phyloP scores from a whole-genome alignment of 2,113 vertebrate genomes.

The Centropus bengalensis region DNA sequence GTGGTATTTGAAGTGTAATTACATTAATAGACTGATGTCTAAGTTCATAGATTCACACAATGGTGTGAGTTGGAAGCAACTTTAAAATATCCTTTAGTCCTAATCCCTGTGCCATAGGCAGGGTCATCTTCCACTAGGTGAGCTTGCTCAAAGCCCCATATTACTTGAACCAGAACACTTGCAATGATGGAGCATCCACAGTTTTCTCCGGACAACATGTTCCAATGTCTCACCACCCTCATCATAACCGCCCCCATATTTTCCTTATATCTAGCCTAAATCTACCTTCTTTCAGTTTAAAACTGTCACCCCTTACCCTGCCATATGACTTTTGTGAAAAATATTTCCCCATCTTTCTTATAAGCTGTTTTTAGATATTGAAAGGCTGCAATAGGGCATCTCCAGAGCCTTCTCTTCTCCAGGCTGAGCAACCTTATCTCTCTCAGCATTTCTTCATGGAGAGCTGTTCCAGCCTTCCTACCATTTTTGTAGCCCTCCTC shows the following conservation, averaged over 20 bases:
- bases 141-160: not conserved
- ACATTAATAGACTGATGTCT: not conserved
- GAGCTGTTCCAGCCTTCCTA: not conserved
- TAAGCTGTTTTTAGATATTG: not conserved
- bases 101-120: fast-evolving
- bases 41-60: not conserved
- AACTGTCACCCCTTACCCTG: not conserved
- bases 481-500: not conserved
- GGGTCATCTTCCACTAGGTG: not conserved
- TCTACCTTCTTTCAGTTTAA: not conserved
- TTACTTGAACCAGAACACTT: not conserved
- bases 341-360: not conserved
- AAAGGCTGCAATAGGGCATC: not conserved
- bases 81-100: not conserved
- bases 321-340: not conserved
- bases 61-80: not conserved
- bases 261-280: not conserved
- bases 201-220: not conserved
- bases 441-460: not conserved
- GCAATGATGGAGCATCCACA: too few species aligned
- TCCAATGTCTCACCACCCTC: not conserved
- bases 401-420: not conserved
- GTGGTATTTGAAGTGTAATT: not conserved
- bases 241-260: not conserved
- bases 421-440: not conserved